A percentile compares a stretch with the other conserved stretches of the same genome.
Conservation (phyloP, 2,888 invertebrate species). For the Tetragonula carbonaria region DNA sequence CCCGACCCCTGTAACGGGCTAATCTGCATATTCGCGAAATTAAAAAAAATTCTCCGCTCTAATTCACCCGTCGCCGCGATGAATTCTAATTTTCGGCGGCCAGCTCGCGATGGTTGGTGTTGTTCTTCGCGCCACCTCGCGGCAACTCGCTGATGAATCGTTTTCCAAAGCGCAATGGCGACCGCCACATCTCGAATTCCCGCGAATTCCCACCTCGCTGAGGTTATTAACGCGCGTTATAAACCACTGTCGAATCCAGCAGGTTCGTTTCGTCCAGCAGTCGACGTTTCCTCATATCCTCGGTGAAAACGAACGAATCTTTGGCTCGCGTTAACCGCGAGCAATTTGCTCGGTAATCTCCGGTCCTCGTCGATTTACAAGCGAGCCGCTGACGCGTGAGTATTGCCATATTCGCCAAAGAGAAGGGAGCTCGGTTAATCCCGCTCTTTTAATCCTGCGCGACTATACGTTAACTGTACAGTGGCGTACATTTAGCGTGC, state of each 20-base stretch:
- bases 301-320: conserved; percentile 9
- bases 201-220: not conserved
- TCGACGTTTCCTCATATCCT: not conserved
- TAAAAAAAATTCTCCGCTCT: conserved; percentile 74
- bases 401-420: conserved; percentile 18
- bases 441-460: conserved; percentile 47
- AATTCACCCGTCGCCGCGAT: conserved; percentile 69
- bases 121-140: not conserved
- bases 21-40: conserved; percentile 78
- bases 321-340: conserved; percentile 14
- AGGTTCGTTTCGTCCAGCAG: not conserved
- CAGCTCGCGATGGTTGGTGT: not conserved
- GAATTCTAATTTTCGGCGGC: conserved; percentile 74
- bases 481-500: conserved; percentile 27
- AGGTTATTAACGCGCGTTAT: conserved; percentile 6
- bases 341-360: conserved; percentile 26
- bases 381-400: not conserved
- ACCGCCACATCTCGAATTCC: too few relatives aligned
- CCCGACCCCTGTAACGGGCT: conserved; percentile 63
- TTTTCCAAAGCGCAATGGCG: not conserved
- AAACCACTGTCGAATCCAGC: not conserved
- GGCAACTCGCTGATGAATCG: conserved; percentile 30
- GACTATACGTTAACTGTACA: conserved; percentile 8
- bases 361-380: conserved; percentile 29
- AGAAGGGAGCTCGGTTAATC: conserved; percentile 42